Conservation (phyloP, 2,888 invertebrate genomes). For the Graphium colonna region DNA sequence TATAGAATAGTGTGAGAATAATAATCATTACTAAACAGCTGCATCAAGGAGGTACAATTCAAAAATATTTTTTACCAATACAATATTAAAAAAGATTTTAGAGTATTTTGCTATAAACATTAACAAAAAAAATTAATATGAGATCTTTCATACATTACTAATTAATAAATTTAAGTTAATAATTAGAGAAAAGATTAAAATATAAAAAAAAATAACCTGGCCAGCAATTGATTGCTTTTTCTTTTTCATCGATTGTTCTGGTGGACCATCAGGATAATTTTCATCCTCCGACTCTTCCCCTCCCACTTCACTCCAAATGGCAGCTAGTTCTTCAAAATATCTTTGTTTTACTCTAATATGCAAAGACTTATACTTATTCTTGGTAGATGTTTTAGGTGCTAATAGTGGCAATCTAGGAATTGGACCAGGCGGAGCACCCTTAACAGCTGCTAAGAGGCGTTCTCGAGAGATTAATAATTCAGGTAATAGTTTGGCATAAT, state of each 20-base stretch:
- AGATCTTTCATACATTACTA: no score
- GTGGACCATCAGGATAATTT: constrained; percentile 85
- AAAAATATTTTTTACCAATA: no score
- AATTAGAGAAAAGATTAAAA: no score
- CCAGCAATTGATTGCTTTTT: constrained; percentile 72
- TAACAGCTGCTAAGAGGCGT: constrained; percentile 83
- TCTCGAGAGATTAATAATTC: constrained; percentile 72
- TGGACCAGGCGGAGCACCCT: constrained; percentile 83
- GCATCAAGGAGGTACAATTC: no score
- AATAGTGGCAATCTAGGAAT: constrained; percentile 62
- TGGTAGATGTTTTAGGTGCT: constrained; percentile 54
- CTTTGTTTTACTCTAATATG: constrained; percentile 76
- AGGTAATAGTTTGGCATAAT: constrained; percentile 78
- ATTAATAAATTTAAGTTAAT: no score
- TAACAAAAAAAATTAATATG: no score
- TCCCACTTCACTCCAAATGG: constrained; percentile 83
- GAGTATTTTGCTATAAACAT: no score
- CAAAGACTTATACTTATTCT: constrained; percentile 72
- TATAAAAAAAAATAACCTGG: no score
- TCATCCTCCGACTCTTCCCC: constrained; percentile 90
- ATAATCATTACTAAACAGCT: no score
- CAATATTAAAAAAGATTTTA: no score
- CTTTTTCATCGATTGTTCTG: constrained; percentile 78
- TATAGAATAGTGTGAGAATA: no score
- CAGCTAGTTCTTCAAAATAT: constrained; percentile 84